Evolutionary conservation across 2,113 vertebrate genomes (phyloP).

Genomic region (Copsychus sechellarum): DNA sequence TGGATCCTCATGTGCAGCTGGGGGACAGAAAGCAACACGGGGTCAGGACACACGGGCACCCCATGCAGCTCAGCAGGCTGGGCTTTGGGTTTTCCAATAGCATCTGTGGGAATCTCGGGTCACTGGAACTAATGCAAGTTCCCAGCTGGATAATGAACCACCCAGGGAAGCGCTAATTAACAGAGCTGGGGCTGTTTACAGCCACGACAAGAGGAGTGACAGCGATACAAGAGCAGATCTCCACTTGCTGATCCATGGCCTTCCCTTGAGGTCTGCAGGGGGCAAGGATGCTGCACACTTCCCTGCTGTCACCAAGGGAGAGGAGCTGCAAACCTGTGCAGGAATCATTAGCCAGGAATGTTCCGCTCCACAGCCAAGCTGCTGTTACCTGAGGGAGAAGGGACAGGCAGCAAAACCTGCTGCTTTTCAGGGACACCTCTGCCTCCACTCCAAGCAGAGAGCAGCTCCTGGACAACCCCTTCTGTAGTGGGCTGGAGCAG

Average conservation of each 20-base stretch:
- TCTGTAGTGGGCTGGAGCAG: not conserved
- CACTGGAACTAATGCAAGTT: not conserved
- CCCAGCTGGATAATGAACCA: not conserved
- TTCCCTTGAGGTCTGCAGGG: not conserved
- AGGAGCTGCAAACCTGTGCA: not conserved
- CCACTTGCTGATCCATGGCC: not conserved
- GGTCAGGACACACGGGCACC: not conserved
- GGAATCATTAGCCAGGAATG: not conserved
- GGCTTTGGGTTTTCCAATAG: not conserved
- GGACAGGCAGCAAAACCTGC: not conserved
- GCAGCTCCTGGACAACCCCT: not conserved
- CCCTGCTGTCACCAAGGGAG: not conserved
- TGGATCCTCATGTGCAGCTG: slow-evolving; percentile 94
- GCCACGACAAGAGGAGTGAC: not conserved
- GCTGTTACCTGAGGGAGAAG: not conserved
- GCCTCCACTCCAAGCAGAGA: not conserved
- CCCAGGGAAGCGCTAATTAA: not conserved
- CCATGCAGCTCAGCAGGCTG: not conserved
- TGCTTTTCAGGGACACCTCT: not conserved
- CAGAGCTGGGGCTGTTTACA: not conserved
- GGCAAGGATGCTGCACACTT: not conserved
- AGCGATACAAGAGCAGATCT: not conserved
- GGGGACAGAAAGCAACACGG: not conserved
- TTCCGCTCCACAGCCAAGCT: not conserved
- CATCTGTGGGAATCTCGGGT: not conserved